A percentile compares a stretch with the other conserved stretches of the same genome.
phyloP scores from a whole-genome alignment of 37 sponge, comb jelly and placozoan genomes.

The Ephydatia muelleri region DNA sequence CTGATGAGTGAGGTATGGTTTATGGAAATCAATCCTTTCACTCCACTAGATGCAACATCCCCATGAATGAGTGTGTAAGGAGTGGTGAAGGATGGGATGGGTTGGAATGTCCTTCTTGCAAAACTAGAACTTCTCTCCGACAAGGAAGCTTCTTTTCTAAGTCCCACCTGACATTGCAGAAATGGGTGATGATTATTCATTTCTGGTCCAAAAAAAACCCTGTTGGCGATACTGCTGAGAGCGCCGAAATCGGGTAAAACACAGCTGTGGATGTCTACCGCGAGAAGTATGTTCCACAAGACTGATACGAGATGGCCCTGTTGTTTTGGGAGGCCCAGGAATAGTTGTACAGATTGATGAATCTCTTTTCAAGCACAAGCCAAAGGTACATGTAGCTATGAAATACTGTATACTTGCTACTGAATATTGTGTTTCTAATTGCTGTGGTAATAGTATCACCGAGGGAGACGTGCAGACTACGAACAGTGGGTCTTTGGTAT shows the following conservation, averaged over 20 bases:
- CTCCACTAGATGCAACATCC: no score
- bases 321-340: constrained; percentile 46
- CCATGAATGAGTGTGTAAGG: no score
- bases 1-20: no score
- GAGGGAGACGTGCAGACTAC: no score
- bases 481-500: no score
- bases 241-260: constrained; percentile 18
- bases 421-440: constrained; percentile 65
- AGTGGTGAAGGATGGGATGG: constrained; percentile 24
- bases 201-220: constrained; percentile 55
- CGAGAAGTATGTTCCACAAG: constrained; percentile 47
- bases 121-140: constrained; percentile 35
- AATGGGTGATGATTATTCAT: no score
- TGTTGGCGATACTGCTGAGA: constrained; percentile 28
- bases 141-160: constrained; percentile 52
- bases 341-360: no score
- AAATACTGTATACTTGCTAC: constrained; percentile 49
- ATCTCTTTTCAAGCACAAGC: no score
- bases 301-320: no score
- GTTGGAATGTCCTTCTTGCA: constrained; percentile 49
- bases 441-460: constrained; percentile 26
- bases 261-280: constrained; percentile 61
- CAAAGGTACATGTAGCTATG: no score
- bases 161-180: constrained; percentile 44
- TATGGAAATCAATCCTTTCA: no score